Base-by-base conservation (phyloP, 2,797 vertebrate genomes). In the Pseudotriccus pelzelni region DNA sequence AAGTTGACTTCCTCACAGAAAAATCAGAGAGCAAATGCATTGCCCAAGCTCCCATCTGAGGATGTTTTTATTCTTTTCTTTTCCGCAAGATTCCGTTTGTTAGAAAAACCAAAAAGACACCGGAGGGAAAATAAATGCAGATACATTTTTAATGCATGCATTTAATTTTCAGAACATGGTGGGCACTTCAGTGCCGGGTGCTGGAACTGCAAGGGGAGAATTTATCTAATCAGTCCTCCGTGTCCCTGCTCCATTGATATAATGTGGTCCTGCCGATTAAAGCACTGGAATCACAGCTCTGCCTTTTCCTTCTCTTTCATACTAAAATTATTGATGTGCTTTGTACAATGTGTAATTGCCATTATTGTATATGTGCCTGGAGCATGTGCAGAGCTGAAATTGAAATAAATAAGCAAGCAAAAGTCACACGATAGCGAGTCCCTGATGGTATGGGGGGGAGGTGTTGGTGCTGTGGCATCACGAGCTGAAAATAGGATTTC, bases 401-500 rank as follows among this genome's bases (percentile, higher is more conserved):
- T 86, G 92, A 92, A 96, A 95, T 95, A 96, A 96, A 95, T 89
- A 96, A 92, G 84, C 92, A 95, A 96, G 96, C 53, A 47, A 92
- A 96, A 96, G 75, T 67, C 55, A 80, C 36, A 41, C 0, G 5
- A 69, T 86, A 88, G 55, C 6, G 16, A 91, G 76, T 14, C 84
- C 92, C 89, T 89, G 90, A 84, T 76, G 76, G 79, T 59, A 37
- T 36, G 76, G 72, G 34, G 89, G 87, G 86, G 63, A 84, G 91
- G 89, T 59, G 84, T 6, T 52, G 84, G 47, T 87, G 60, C 68
- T 0, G 2, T 15, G 41, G 87, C 52, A 89, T 86, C 58, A 55
- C 0, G 4, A 91, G 94, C 94, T 95, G 89, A 87, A 96, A 96
- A 96, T 56, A 91, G 92, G 94, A 96, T 95, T 93, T 96, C 56